Percentiles rank a stretch among this genome's conserved stretches.
Conservation (phyloP, 53 echinoderm and acorn worm species). For the Paelopatides confundens region DNA sequence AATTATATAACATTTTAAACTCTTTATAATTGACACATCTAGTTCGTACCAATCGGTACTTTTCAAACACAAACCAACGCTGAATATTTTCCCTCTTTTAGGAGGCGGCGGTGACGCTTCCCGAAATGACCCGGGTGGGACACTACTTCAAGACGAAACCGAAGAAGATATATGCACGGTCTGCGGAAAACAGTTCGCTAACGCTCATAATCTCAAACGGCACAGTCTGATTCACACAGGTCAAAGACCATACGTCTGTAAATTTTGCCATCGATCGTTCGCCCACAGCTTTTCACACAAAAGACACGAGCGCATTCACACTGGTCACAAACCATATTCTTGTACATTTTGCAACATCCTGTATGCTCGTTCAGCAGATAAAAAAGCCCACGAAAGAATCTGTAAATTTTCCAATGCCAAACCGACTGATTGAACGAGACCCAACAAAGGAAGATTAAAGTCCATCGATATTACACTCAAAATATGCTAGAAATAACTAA, state of each 20-base stretch:
- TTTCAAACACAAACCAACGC: neutral
- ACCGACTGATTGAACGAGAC: no score
- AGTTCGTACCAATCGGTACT: no score
- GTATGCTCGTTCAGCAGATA: neutral
- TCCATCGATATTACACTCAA: no score
- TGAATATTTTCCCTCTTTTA: neutral
- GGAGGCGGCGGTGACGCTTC: neutral
- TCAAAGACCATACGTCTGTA: conserved; percentile 18
- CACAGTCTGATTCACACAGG: conserved; percentile 3
- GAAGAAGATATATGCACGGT: neutral
- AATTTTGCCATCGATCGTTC: conserved; percentile 4
- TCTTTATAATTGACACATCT: no score
- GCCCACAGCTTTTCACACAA: neutral
- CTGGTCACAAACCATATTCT: conserved; percentile 14
- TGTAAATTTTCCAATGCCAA: neutral
- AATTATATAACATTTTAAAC: no score
- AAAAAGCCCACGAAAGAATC: neutral
- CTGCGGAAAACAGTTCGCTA: neutral
- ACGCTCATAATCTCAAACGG: neutral
- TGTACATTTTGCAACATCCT: neutral
- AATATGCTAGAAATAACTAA: no score
- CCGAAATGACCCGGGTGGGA: neutral
- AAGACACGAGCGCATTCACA: conserved; percentile 3
- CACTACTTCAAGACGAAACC: neutral
- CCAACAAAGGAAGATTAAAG: no score